Base-by-base conservation (phyloP, 2,113 vertebrate species). In the Neofelis nebulosa region DNA sequence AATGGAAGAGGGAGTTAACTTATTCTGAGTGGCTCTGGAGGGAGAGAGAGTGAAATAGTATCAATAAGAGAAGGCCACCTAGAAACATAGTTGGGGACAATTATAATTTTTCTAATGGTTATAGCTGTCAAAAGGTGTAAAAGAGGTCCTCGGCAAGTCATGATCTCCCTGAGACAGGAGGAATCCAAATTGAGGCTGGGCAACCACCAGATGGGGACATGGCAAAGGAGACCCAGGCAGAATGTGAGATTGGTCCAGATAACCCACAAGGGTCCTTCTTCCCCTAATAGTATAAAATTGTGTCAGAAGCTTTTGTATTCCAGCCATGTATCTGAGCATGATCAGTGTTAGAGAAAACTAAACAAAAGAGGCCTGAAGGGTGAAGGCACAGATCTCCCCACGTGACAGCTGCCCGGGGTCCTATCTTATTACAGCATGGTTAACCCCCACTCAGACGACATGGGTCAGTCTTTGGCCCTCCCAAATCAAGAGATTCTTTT, bases 31-130 rank as follows among this genome's bases (percentile, higher is more conserved):
- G 48, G 9, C 5, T 25, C 36, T 38, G 19, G 2, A 10, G 55
- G 48, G 57, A 95, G 36, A 92, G 11, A 92, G 11, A 83, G 0
- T 89, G 16, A 41, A 79, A n/a, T 27, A 71, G 19, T 21, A 55
- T 7, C n/a, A 45, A 41, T 23, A 95, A 95, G 48, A 91, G 11
- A 92, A 97, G 86, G 55, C 50, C 80, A 52, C 79, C 68, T 80
- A 89, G 61, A 66, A 89, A 95, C 14, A 66, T 61, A 57, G 25
- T 41, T 33, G 27, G 68, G 7, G 41, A 13, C 38, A 71, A 50
- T 41, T 38, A 21, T 29, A 78, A 86, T 69, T 83, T 93, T 94
- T 33, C 31, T 36, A 83, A 73, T 65, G 23, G 36, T 52, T 81
- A 45, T 4, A 41, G 27, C 23, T n/a, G 13, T 65, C 83, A 55